A percentile compares a stretch with the other conserved stretches of the same genome.
These are phyloP conservation scores for Babyrousa celebensis DNA, from an alignment of 2,797 vertebrate species.

Conservation along the genomic window DNA sequence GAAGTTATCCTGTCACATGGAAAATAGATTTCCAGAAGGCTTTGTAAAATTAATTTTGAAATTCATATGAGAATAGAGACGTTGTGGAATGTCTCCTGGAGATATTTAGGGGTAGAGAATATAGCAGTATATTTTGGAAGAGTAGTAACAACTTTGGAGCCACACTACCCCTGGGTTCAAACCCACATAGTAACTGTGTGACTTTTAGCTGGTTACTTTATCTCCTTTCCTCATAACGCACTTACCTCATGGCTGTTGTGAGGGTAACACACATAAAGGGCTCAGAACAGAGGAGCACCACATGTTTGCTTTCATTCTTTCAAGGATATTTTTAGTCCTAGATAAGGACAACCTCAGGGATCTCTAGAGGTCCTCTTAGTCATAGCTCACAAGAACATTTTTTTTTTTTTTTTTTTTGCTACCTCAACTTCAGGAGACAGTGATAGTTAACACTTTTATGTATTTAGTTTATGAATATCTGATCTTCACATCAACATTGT, in stretches of 20 bases:
- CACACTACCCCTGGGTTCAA: slow-evolving; percentile 3
- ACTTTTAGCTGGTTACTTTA: background rate
- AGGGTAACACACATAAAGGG: background rate
- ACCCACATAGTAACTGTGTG: background rate
- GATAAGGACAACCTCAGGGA: background rate
- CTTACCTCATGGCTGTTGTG: background rate
- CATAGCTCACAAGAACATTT: background rate
- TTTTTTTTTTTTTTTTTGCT: slow-evolving; percentile 53
- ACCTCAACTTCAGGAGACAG: slow-evolving; percentile 9
- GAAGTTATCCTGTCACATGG: background rate
- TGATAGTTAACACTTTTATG: background rate
- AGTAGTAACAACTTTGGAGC: background rate
- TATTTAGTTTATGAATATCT: slow-evolving; percentile 41
- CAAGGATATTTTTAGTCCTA: background rate
- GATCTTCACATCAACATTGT: background rate
- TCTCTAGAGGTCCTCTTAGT: background rate
- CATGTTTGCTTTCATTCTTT: background rate
- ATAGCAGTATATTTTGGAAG: too few relatives aligned
- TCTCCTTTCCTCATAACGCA: background rate
- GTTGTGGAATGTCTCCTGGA: background rate
- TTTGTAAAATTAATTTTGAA: slow-evolving; percentile 52
- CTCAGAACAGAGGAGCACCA: background rate
- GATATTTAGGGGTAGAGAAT: background rate
- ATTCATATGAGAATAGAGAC: background rate
- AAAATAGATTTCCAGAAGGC: slow-evolving; percentile 40